Evolutionary conservation across 2,113 vertebrate species (phyloP), one percentile per base, ranked within the genome.

Genomic region (Lynx canadensis): DNA sequence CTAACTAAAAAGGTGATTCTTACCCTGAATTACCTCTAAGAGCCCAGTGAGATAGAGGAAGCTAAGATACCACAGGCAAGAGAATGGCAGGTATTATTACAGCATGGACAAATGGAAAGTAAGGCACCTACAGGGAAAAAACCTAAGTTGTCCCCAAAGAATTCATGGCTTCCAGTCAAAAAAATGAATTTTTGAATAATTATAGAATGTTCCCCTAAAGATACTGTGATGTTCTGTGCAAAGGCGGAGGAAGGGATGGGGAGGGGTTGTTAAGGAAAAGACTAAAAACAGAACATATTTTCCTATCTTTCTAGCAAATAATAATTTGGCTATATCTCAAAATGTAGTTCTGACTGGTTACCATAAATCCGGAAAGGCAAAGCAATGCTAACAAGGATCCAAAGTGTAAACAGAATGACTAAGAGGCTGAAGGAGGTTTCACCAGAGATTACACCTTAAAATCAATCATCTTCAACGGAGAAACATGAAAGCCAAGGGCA

Each of bases 121-220:
- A 82, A 83, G 25, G 48, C 38, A 84, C 60, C 90, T 83, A 74
- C 25, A 94, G 31, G 33, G 14, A 38, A 78, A 73, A 78, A 90
- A 81, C n/a, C 65, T 73, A 96, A 95, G 66, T 36, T 52, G 38
- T 85, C 90, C 18, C 65, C 52, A 87, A 83, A 95, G 76, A 55
- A 83, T 60, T 71, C 52, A 73, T 60, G 50, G 45, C 27, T 87
- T 96, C 63, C 1, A 68, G 31, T 86, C 36, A 78, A 91, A 60
- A 85, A 90, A 78, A 31, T 25, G 1, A 71, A 55, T 36, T 80
- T 93, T 60, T 68, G 36, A 92, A 78, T 78, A 95, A 94, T 93
- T 95, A 85, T 85, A 96, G 50, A 92, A 93, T 73, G 41, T 38
- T 91, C 25, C 48, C 14, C 91, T 94, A 90, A 96, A 95, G 57